Base-by-base conservation (phyloP, 2,797 vertebrate genomes). In the Scolopax rusticola region DNA sequence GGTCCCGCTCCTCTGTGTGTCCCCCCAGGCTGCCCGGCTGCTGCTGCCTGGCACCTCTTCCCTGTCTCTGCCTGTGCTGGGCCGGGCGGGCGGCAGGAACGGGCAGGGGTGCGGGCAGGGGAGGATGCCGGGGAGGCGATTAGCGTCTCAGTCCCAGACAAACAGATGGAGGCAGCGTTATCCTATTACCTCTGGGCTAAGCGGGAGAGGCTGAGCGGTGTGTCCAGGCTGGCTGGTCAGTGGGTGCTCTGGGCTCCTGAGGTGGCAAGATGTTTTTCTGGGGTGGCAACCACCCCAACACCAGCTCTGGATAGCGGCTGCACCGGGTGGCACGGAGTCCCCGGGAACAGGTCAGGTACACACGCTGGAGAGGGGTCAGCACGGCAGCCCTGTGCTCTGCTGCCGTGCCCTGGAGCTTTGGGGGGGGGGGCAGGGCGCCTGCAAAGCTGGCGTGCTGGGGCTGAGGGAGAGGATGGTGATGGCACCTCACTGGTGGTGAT, bases 161-260 rank as follows among this genome's bases (percentile, higher is more conserved):
- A 70, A 43, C 95, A 94, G 95, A 93, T 93, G 95, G 93, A 95
- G 71, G 50, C 63, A 48, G 87, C n/a, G 5, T 94, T 82, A 95
- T 95, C 95, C 93, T 91, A 85, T 95, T 95, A 95, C n/a, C 16
- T 9, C 24, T 2, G 63, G 60, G 84, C 93, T 95, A 67, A 95
- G 87, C 40, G 2, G 74, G 51, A 54, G 79, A 15, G 30, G 74
- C 92, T 1, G 50, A 8, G 60, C 1, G 0, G n/a, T 21, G 73
- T 2, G 27, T 1, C 14, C 48, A 5, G 74, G 78, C 60, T 38
- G 74, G 43, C 28, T 9, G 40, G 8, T 23, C 43, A 16, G 54
- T 0, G 20, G 18, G 75, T 0, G 5, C 70, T 9, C 8, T 4
- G 56, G 47, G 76, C 82, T 75, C 40, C 36, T 6, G 38, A 5